Conservation (phyloP, 2,888 invertebrate species). For the Macrophya alboannulata region DNA sequence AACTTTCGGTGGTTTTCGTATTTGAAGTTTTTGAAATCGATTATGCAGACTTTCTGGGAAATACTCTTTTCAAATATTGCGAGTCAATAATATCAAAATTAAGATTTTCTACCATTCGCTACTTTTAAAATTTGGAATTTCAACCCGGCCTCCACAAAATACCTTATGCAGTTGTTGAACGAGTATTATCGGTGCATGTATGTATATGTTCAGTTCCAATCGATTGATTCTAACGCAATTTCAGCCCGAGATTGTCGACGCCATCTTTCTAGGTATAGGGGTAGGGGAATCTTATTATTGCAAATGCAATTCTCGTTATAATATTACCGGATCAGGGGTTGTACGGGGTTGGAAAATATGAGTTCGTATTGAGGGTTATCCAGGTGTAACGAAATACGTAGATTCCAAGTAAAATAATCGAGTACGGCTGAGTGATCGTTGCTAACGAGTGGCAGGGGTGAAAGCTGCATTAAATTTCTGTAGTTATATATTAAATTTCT, state of each 20-base stretch:
- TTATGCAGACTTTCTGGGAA: too few relatives aligned
- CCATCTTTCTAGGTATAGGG: neutral
- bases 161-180: neutral
- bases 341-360: neutral
- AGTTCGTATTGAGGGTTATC: constrained; percentile 27
- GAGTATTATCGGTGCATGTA: neutral
- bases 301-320: constrained; percentile 46
- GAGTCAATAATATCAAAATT: too few relatives aligned
- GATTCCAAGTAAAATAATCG: constrained; percentile 50
- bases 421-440: constrained; percentile 42
- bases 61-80: too few relatives aligned
- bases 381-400: constrained; percentile 40
- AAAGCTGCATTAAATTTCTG: constrained; percentile 27
- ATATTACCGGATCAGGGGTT: constrained; percentile 1
- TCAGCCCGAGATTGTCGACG: constrained; percentile 1
- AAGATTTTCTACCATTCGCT: too few relatives aligned
- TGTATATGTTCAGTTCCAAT: neutral
- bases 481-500: constrained; percentile 13
- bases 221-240: constrained; percentile 33
- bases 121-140: too few relatives aligned
- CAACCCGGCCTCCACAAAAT: too few relatives aligned
- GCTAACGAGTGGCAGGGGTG: constrained; percentile 41
- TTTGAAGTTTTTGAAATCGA: too few relatives aligned
- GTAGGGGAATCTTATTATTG: constrained; percentile 12
- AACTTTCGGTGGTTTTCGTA: too few relatives aligned